Percentiles rank a stretch among this genome's conserved stretches.
Evolutionary conservation across 64 coral and sea anemone species (phyloP).

Genomic region (Platygyra sinensis): DNA sequence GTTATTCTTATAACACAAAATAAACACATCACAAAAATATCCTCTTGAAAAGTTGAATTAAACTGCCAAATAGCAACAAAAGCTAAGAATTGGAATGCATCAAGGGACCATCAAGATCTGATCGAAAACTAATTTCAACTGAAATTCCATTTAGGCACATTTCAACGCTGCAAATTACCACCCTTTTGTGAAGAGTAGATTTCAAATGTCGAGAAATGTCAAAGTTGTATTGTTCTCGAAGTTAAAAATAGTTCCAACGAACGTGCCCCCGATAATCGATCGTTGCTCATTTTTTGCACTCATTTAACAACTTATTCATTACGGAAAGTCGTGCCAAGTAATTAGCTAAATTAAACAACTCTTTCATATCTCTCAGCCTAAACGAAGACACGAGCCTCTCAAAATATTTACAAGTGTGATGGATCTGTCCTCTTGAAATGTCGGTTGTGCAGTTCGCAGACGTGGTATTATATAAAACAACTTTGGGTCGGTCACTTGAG

Average conservation of each 20-base stretch:
- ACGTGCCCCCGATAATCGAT: slow-evolving; percentile 7
- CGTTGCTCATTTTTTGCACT: not conserved
- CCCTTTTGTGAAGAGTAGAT: not conserved
- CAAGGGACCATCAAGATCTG: too few relatives aligned
- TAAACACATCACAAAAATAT: slow-evolving; percentile 23
- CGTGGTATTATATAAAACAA: too few relatives aligned
- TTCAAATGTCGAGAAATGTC: not conserved
- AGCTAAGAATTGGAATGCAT: not conserved
- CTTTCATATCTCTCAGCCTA: slow-evolving; percentile 2
- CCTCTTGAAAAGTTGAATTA: not conserved
- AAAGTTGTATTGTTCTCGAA: not conserved
- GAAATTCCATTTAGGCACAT: not conserved
- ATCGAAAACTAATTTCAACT: not conserved
- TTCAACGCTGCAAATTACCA: not conserved
- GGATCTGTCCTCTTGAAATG: slow-evolving; percentile 13
- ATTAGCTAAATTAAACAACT: slow-evolving; percentile 19
- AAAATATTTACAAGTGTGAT: slow-evolving; percentile 37
- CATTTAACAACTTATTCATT: slow-evolving; percentile 18
- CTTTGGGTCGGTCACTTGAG: too few relatives aligned
- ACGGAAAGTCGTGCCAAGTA: not conserved
- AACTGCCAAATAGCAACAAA: not conserved
- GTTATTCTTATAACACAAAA: not conserved
- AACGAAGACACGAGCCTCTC: not conserved
- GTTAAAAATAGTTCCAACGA: slow-evolving; percentile 2
- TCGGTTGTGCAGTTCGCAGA: not conserved